Conservation (phyloP, 2,888 invertebrate genomes). For the Harpagoxenus sublaevis region DNA sequence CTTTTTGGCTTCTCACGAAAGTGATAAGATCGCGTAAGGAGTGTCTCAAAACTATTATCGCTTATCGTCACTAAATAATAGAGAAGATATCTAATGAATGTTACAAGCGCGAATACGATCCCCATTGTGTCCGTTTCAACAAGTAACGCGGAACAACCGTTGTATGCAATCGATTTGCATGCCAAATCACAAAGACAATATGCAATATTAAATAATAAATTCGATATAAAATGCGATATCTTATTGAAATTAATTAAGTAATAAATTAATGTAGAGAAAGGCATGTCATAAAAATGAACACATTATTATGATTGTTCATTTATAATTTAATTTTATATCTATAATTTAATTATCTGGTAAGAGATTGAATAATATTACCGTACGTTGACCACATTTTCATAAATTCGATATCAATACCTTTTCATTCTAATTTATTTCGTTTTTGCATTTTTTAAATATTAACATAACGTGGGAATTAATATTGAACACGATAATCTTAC, state of each 20-base stretch:
- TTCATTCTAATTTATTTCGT: background rate
- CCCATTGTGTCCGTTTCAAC: slow-evolving; percentile 13
- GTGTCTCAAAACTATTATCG: background rate
- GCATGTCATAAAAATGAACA: background rate
- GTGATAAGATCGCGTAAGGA: slow-evolving; percentile 8
- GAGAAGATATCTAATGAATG: slow-evolving; percentile 17
- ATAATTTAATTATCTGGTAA: slow-evolving; percentile 2
- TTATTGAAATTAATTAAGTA: background rate
- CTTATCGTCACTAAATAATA: slow-evolving; percentile 11
- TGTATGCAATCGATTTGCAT: background rate
- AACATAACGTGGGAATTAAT: background rate
- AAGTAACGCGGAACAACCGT: background rate
- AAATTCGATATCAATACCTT: background rate
- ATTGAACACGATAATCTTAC: background rate
- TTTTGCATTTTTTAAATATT: background rate
- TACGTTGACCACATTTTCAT: background rate
- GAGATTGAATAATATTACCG: background rate
- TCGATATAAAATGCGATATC: background rate
- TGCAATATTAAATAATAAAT: slow-evolving; percentile 7
- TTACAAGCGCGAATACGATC: slow-evolving; percentile 4
- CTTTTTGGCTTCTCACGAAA: slow-evolving; percentile 14
- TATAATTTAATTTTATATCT: slow-evolving; percentile 8
- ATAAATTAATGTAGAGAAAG: background rate
- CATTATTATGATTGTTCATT: background rate
- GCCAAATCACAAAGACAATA: background rate